phyloP scores from a whole-genome alignment of 2,113 vertebrate genomes.

The Merops nubicus region DNA sequence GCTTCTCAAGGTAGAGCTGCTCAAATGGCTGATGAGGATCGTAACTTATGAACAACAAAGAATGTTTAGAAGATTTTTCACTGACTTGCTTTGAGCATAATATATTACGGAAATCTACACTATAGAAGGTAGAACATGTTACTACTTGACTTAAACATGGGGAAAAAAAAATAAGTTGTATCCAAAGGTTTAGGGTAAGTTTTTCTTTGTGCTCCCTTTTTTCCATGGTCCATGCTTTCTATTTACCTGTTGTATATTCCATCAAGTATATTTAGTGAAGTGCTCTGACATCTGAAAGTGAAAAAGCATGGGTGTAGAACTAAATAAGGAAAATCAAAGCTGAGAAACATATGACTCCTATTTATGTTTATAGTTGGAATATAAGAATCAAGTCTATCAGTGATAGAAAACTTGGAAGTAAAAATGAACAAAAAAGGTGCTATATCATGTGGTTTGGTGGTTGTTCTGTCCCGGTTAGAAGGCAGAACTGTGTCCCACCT shows the following conservation, averaged over 20 bases:
- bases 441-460: neutral
- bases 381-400: neutral
- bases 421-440: neutral
- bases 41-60: neutral
- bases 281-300: neutral
- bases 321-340: neutral
- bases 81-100: neutral
- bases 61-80: neutral
- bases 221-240: neutral
- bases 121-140: neutral
- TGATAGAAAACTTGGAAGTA: neutral
- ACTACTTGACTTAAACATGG: neutral
- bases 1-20: neutral
- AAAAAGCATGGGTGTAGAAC: neutral
- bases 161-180: neutral
- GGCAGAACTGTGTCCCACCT: no score
- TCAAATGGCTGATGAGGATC: neutral
- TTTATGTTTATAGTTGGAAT: neutral
- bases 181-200: neutral
- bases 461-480: no score
- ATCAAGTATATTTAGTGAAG: neutral
- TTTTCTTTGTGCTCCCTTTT: neutral
- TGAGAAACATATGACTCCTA: neutral
- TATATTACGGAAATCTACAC: neutral
- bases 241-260: neutral